Conservation (phyloP, 2,113 vertebrate species). For the Peromyscus californicus region DNA sequence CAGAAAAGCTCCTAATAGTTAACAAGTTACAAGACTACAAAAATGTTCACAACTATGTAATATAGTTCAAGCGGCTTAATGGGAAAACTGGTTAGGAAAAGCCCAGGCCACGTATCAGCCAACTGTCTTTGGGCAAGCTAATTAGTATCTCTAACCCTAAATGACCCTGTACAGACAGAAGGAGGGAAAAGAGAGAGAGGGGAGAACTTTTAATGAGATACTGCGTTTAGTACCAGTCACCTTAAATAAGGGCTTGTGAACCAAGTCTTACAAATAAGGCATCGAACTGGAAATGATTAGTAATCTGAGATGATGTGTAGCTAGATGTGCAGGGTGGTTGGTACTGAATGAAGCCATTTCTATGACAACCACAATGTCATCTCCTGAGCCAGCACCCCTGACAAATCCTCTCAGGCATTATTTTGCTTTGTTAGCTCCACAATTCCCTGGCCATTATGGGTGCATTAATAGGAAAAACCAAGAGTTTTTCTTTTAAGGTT, state of each 20-base stretch:
- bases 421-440: conserved; percentile 47
- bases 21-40: conserved; percentile 43
- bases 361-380: conserved; percentile 69
- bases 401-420: conserved; percentile 28
- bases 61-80: not conserved
- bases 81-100: not conserved
- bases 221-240: not conserved
- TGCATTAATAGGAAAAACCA: conserved; percentile 25
- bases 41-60: conserved; percentile 2
- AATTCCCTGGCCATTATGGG: not conserved
- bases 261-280: conserved; percentile 14
- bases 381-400: not conserved
- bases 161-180: not conserved
- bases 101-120: not conserved
- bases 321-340: not conserved
- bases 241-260: not conserved
- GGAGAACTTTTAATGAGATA: conserved; percentile 4
- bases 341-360: conserved; percentile 51
- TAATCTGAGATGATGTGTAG: not conserved
- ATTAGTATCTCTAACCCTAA: conserved; percentile 23
- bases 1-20: conserved; percentile 13
- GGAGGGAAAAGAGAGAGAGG: not conserved
- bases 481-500: conserved; percentile 44
- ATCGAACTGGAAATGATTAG: not conserved
- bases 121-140: not conserved